Evolutionary conservation across 2,888 invertebrate species (phyloP).

Genomic region (Griposia aprilina): DNA sequence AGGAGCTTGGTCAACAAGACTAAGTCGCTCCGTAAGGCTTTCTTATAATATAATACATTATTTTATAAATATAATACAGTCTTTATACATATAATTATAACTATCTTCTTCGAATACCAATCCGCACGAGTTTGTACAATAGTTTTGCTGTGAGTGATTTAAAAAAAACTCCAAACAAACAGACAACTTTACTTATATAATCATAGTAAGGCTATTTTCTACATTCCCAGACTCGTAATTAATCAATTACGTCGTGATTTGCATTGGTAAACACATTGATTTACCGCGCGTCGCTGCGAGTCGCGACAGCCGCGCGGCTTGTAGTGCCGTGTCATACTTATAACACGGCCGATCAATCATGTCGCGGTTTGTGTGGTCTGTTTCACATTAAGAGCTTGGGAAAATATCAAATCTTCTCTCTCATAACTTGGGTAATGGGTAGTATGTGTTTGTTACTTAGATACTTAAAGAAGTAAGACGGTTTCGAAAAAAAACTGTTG

Average conservation of each 20-base stretch:
- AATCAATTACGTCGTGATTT: constrained; percentile 40
- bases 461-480: no score
- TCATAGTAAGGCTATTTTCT: not conserved
- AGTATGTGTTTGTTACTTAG: constrained; percentile 3
- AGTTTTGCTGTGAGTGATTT: no score
- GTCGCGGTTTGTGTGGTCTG: constrained; percentile 64
- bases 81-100: no score
- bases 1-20: no score
- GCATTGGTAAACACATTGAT: constrained; percentile 40
- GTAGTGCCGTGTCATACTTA: constrained; percentile 47
- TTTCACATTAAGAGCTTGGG: constrained; percentile 56
- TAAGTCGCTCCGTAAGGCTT: no score
- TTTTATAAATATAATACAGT: no score
- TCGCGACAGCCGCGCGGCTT: constrained; percentile 48
- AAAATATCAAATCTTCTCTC: constrained; percentile 51
- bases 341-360: constrained; percentile 62
- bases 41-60: no score
- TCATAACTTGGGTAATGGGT: constrained; percentile 14
- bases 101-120: no score
- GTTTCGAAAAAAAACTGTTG: no score
- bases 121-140: no score
- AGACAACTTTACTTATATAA: no score
- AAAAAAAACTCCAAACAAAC: no score
- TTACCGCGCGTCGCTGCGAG: constrained; percentile 40
- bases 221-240: constrained; percentile 22